phyloP scores from a whole-genome alignment of 2,888 invertebrate genomes.

The Calephelis perditalis region DNA sequence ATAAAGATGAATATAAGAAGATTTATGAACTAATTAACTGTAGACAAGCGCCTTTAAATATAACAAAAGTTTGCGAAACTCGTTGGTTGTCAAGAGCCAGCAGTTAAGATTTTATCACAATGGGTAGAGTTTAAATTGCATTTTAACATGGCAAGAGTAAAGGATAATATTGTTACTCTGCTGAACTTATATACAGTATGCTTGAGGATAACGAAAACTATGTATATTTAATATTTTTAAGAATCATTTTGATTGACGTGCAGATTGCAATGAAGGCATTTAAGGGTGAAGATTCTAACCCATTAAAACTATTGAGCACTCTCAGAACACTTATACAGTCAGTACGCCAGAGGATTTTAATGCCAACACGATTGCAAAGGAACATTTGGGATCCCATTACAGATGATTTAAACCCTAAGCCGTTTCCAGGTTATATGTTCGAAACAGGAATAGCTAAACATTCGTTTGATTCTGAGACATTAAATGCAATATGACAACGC shows the following conservation, averaged over 20 bases:
- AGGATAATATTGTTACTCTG: constrained; percentile 7
- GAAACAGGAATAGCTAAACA: constrained; percentile 3
- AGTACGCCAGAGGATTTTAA: constrained; percentile 5
- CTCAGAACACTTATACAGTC: constrained; percentile 1
- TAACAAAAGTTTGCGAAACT: constrained; percentile 1
- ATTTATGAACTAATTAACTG: constrained; percentile 1
- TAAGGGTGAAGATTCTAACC: constrained; percentile 24
- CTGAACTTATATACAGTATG: background rate
- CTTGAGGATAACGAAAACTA: background rate
- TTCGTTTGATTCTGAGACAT: background rate
- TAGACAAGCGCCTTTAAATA: background rate
- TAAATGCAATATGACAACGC: constrained; percentile 2
- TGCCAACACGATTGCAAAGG: constrained; percentile 5
- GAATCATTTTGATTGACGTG: constrained; percentile 22
- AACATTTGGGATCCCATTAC: constrained; percentile 2
- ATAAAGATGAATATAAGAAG: constrained; percentile 10
- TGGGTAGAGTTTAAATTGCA: constrained; percentile 7
- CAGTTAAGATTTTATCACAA: constrained; percentile 13
- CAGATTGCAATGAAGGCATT: constrained; percentile 26
- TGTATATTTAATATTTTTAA: constrained; percentile 13
- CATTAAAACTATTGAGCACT: constrained; percentile 24
- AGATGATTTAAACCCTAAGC: constrained; percentile 4
- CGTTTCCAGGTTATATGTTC: constrained; percentile 5
- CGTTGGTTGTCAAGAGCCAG: constrained; percentile 11
- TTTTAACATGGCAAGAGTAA: constrained; percentile 4